Conservation (phyloP, 2,888 invertebrate genomes). For the Cerastoderma edule region DNA sequence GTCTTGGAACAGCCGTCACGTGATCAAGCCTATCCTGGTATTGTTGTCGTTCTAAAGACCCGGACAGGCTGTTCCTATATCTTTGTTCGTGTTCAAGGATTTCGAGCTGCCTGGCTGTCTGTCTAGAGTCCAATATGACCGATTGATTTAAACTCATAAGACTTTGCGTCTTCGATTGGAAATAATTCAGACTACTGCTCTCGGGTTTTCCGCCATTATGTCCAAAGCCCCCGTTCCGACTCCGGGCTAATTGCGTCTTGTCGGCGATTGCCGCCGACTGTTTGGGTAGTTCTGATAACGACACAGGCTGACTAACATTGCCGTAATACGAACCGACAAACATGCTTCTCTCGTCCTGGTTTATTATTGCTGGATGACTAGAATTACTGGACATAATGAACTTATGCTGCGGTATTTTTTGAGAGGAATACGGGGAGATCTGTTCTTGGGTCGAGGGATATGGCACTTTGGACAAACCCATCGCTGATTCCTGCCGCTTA, state of each 20-base stretch:
- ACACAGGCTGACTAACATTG: constrained; percentile 34
- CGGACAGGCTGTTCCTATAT: constrained; percentile 11
- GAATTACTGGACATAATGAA: constrained; percentile 16
- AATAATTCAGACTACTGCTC: constrained; percentile 8
- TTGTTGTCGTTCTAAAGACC: not conserved
- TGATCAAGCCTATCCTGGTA: constrained; percentile 15
- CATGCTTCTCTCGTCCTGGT: not conserved
- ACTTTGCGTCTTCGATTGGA: constrained; percentile 4
- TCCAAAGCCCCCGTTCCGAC: not conserved
- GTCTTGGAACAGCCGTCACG: not conserved
- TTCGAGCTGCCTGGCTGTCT: constrained; percentile 1
- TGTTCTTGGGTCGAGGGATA: constrained; percentile 3
- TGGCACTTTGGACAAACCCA: constrained; percentile 4
- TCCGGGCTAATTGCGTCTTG: not conserved
- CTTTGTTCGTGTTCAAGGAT: constrained; percentile 12
- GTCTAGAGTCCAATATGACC: not conserved
- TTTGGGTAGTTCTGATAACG: constrained; percentile 41
- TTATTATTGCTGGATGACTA: constrained; percentile 10
- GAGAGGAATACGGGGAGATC: constrained; percentile 1
- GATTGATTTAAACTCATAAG: not conserved
- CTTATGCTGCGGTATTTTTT: constrained; percentile 15
- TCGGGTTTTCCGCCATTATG: not conserved
- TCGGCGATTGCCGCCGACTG: constrained; percentile 9
- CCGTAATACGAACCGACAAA: constrained; percentile 15
- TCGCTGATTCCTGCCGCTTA: not conserved